These are phyloP conservation scores for Tupaia chinensis DNA, from an alignment of 2,113 vertebrate genomes.

Conservation along the genomic window DNA sequence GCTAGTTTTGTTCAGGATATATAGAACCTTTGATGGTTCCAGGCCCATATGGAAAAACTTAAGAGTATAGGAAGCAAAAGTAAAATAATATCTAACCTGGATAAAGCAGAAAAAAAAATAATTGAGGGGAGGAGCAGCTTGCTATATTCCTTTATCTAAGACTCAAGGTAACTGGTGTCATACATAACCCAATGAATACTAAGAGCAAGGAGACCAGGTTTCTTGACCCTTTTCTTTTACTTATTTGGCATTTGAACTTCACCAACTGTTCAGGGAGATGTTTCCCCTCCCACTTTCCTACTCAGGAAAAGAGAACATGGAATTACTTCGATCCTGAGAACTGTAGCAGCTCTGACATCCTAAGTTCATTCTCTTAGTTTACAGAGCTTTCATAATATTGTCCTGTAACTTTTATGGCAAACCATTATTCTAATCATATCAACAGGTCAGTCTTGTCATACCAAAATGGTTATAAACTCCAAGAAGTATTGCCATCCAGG, in stretches of 20 bases:
- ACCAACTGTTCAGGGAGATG: not conserved
- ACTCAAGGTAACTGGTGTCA: not conserved
- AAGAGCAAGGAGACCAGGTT: not conserved
- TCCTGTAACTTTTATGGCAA: not conserved
- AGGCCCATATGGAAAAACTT: not conserved
- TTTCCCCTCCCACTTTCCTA: not conserved
- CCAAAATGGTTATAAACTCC: not conserved
- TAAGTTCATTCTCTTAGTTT: not conserved
- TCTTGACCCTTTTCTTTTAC: not conserved
- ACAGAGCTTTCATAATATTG: not conserved
- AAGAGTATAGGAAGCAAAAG: not conserved
- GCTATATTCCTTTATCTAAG: not conserved
- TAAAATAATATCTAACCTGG: not conserved
- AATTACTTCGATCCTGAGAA: not conserved
- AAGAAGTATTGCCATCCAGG: not conserved
- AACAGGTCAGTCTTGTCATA: not conserved
- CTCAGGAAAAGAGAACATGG: not conserved
- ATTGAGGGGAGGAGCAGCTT: not conserved
- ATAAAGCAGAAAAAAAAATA: not conserved
- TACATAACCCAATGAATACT: not conserved
- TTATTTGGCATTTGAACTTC: not conserved
- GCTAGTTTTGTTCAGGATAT: not conserved
- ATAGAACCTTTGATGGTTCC: not conserved
- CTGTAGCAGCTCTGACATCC: not conserved
- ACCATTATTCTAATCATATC: not conserved